Base-by-base conservation (phyloP, 1,140 invertebrate species). In the Cotesia vestalis region DNA sequence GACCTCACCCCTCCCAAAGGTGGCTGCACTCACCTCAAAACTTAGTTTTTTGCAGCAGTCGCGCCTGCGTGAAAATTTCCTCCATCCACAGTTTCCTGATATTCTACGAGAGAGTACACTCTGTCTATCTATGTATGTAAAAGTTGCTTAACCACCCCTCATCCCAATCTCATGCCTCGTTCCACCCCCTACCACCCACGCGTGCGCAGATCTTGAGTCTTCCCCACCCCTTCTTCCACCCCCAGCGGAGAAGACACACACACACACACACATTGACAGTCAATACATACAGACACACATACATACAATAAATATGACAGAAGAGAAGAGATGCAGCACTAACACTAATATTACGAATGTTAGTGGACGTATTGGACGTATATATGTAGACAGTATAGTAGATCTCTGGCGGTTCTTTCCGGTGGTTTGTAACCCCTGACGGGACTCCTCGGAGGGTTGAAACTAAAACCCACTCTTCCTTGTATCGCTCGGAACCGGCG, bases 41-140 rank as follows among this genome's bases (percentile, higher is more conserved):
- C 9, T n/a, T 6, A 4, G 34, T 34, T 51, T 53, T 34, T 2
- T 61, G 8, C 11, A 6, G n/a, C 17, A 4, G 38, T 62, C 67
- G 72, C 72, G 72, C 67, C 27, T 73, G 72, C 72, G 69, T 75
- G 70, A 72, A 71, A 74, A 20, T 57, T 69, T 69, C 67, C 66
- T 69, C 67, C 66, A 9, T 69, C 27, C 38, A 52, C 59, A 38
- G 11, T 34, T 62, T 12, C 71, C 73, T 69, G 64, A 40, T 36
- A 55, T 3, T 35, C 34, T 59, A 70, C 68, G 27, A 27, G 27
- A 27, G 27, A 27, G 27, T 27, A 27, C 27, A 27, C 3, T 27
- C 27, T 27, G 27, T 27, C 27, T 27, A 27, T 27, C 27, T 27
- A 27, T 27, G 27, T 27, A 27, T 2, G 2, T 27, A 27, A 1